A percentile compares a stretch with the other conserved stretches of the same genome.
Conservation (phyloP, 2,888 invertebrate genomes). For the Timema podura region DNA sequence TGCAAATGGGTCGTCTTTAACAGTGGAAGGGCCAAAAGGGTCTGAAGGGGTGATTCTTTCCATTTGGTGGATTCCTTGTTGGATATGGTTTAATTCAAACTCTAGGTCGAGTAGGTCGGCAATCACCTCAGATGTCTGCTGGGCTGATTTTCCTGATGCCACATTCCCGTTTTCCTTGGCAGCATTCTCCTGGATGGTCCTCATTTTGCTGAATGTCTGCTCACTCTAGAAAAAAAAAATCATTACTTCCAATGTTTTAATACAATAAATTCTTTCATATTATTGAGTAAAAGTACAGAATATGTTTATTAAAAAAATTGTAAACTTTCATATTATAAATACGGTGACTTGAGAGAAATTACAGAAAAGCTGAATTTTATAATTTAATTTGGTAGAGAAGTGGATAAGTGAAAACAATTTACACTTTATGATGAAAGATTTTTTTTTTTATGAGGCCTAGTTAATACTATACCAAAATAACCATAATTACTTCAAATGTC, state of each 20-base stretch:
- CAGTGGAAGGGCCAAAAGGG: slow-evolving; percentile 56
- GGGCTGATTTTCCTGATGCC: slow-evolving; percentile 28
- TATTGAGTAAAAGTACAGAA: slow-evolving; percentile 19
- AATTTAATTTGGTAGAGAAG: neutral
- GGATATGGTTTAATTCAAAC: slow-evolving; percentile 78
- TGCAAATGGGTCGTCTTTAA: slow-evolving; percentile 44
- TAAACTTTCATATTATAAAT: too few species aligned
- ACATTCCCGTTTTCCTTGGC: slow-evolving; percentile 27
- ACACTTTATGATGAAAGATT: too few species aligned
- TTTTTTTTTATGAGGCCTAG: too few species aligned
- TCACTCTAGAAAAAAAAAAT: slow-evolving; percentile 16
- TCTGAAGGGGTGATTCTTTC: slow-evolving; percentile 76
- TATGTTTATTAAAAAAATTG: neutral
- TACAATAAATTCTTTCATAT: slow-evolving; percentile 15
- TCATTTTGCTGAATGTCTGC: slow-evolving; percentile 26
- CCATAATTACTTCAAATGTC: too few species aligned
- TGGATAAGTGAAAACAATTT: too few species aligned
- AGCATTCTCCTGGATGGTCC: slow-evolving; percentile 28
- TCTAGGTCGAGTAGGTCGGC: slow-evolving; percentile 85
- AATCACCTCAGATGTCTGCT: slow-evolving; percentile 46
- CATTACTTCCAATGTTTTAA: neutral
- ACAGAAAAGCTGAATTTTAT: neutral
- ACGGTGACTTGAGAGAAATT: neutral
- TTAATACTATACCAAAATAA: too few species aligned
- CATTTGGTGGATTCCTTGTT: slow-evolving; percentile 84